A percentile compares a stretch with the other conserved stretches of the same genome.
Evolutionary conservation across 2,113 vertebrate genomes (phyloP).

Genomic region (Glaucidium brasilianum): DNA sequence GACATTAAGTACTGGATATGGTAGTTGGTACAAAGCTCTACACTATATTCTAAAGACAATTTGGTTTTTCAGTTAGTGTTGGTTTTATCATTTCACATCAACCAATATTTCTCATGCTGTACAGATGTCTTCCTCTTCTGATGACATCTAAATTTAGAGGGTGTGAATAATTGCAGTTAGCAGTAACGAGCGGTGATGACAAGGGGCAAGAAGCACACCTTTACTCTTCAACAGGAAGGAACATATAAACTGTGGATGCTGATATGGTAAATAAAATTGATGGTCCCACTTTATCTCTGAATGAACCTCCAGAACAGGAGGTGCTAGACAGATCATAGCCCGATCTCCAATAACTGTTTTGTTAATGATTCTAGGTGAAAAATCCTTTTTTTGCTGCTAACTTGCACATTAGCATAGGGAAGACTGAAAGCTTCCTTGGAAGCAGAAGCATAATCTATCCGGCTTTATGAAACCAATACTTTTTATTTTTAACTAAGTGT

Average conservation of each 20-base stretch:
- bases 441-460: not conserved
- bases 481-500: not conserved
- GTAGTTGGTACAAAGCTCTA: not conserved
- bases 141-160: not conserved
- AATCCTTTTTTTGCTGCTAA: not conserved
- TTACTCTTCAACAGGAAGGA: not conserved
- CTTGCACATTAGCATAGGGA: not conserved
- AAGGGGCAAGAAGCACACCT: not conserved
- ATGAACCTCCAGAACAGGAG: not conserved
- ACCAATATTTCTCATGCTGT: not conserved
- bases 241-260: not conserved
- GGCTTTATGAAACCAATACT: not conserved
- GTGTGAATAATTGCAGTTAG: not conserved
- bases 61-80: not conserved
- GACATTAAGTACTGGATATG: not conserved
- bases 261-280: not conserved
- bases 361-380: not conserved
- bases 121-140: not conserved
- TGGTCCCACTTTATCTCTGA: not conserved
- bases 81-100: not conserved
- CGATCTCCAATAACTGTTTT: not conserved
- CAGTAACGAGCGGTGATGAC: not conserved
- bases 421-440: not conserved
- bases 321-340: not conserved
- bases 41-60: not conserved